Percentiles rank a stretch among this genome's conserved stretches.
phyloP scores from a whole-genome alignment of 1,140 invertebrate genomes.

The Monochamus saltuarius region DNA sequence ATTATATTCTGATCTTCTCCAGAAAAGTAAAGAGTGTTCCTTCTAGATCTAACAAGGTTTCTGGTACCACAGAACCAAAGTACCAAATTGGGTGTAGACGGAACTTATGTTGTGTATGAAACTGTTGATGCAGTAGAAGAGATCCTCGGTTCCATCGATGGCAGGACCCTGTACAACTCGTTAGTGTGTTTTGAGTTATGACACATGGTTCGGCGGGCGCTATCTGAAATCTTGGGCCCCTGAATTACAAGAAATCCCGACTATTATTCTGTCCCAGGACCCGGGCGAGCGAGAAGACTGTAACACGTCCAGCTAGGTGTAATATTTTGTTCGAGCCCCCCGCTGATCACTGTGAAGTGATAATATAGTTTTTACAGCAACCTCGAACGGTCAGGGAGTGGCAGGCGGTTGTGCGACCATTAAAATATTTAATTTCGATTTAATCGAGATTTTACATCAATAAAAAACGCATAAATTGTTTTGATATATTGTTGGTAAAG shows the following conservation, averaged over 20 bases:
- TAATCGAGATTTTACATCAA: conserved; percentile 46
- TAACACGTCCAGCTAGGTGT: conserved; percentile 22
- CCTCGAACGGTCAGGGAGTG: conserved; percentile 35
- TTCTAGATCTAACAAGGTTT: too few species aligned
- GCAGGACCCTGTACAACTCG: too few species aligned
- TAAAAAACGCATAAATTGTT: conserved; percentile 44
- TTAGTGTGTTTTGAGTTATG: conserved; percentile 13
- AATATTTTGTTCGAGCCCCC: conserved; percentile 34
- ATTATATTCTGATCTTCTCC: too few species aligned
- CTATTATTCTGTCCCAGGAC: conserved; percentile 14
- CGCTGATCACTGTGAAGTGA: conserved; percentile 36
- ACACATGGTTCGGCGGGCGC: background rate
- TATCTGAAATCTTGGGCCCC: conserved; percentile 21
- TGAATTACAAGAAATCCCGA: conserved; percentile 21
- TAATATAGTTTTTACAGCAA: conserved; percentile 45
- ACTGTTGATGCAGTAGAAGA: too few species aligned
- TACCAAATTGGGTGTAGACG: too few species aligned
- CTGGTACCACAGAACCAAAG: too few species aligned
- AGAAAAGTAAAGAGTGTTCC: too few species aligned
- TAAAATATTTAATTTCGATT: conserved; percentile 47
- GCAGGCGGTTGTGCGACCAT: conserved; percentile 33
- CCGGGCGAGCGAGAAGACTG: conserved; percentile 2
- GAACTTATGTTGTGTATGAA: too few species aligned
- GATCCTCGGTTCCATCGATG: too few species aligned
- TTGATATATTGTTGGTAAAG: conserved; percentile 31